phyloP scores from a whole-genome alignment of 2,113 vertebrate species.

The human region DNA sequence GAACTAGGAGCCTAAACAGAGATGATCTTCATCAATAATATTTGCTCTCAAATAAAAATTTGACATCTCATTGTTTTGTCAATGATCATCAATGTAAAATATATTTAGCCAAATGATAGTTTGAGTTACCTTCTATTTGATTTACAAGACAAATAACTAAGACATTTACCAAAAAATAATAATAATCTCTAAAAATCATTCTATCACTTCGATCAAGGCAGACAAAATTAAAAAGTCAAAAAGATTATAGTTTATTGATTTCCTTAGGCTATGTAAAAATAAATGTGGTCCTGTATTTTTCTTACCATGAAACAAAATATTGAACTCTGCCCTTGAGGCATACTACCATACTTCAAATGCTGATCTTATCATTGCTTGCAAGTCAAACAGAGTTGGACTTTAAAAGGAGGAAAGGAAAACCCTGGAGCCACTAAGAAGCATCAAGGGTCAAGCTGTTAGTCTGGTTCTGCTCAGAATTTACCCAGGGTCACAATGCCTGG shows the following conservation, averaged over 20 bases:
- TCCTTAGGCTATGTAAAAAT: constrained; percentile 49
- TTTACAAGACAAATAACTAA: background rate
- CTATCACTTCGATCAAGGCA: background rate
- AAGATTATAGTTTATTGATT: constrained; percentile 33
- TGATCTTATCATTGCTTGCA: constrained; percentile 67
- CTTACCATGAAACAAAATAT: constrained; percentile 63
- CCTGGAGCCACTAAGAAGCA: background rate
- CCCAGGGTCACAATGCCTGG: background rate
- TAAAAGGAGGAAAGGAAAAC: constrained; percentile 64
- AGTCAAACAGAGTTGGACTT: constrained; percentile 63
- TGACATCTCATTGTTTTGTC: constrained; percentile 11
- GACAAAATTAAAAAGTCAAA: constrained; percentile 33
- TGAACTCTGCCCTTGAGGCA: constrained; percentile 61
- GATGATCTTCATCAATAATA: background rate
- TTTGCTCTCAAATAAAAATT: background rate
- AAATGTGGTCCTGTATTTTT: constrained; percentile 19
- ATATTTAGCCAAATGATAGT: background rate
- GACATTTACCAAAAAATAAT: background rate
- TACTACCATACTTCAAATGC: constrained; percentile 62
- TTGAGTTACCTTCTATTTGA: background rate
- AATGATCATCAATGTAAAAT: background rate
- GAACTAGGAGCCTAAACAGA: background rate
- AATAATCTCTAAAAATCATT: background rate
- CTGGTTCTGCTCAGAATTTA: background rate
- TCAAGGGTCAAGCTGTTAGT: background rate